These are phyloP conservation scores for Podiceps cristatus DNA, from an alignment of 2,113 vertebrate genomes.

Conservation along the genomic window DNA sequence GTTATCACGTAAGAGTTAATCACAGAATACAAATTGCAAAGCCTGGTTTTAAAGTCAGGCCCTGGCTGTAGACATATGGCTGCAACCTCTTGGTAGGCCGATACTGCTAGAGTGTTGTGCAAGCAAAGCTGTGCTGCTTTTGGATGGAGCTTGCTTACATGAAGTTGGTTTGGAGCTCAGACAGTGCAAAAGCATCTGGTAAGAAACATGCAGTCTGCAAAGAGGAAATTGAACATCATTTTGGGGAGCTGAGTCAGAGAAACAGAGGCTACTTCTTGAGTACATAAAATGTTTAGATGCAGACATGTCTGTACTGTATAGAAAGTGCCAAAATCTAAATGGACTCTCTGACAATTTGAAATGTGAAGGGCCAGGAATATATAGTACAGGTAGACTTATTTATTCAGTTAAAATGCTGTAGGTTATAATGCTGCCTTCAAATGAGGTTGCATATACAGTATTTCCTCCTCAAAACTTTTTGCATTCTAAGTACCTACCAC, in stretches of 20 bases:
- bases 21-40: not conserved
- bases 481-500: not conserved
- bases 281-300: not conserved
- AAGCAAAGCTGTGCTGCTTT: not conserved
- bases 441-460: not conserved
- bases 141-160: not conserved
- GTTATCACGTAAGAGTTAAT: not conserved
- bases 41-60: not conserved
- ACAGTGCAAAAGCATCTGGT: not conserved
- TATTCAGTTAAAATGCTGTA: not conserved
- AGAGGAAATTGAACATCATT: not conserved
- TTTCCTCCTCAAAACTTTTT: not conserved
- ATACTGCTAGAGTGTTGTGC: rapidly evolving
- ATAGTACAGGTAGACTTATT: not conserved
- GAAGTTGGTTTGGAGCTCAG: not conserved
- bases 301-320: not conserved
- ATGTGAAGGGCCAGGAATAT: not conserved
- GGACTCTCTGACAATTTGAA: not conserved
- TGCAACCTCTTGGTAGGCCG: not conserved
- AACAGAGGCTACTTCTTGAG: not conserved
- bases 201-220: not conserved
- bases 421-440: not conserved
- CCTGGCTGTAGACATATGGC: not conserved
- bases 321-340: not conserved
- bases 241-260: not conserved